phyloP scores from a whole-genome alignment of 2,888 invertebrate species.

The Caenorhabditis zanzibari region DNA sequence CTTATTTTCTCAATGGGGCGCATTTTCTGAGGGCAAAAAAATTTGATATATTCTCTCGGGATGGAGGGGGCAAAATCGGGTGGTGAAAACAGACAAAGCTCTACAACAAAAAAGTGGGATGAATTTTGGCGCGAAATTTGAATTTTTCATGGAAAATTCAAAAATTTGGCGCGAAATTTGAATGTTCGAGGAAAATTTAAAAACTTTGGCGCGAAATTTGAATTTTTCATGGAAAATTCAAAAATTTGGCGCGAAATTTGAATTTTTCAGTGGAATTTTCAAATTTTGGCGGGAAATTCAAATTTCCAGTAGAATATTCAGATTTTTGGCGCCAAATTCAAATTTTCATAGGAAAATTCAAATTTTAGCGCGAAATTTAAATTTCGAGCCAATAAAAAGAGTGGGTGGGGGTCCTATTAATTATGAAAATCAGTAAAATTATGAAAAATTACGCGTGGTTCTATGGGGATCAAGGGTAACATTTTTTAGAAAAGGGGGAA shows the following conservation, averaged over 20 bases:
- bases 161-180: not conserved
- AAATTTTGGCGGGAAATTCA: not conserved
- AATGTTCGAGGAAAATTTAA: no score
- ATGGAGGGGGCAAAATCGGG: no score
- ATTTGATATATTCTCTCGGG: no score
- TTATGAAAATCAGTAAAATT: not conserved
- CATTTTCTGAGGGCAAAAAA: no score
- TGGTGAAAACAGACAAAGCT: no score
- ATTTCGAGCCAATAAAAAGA: no score
- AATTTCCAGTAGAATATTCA: not conserved
- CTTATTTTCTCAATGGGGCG: no score
- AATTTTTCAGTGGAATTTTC: not conserved
- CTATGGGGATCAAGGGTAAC: not conserved
- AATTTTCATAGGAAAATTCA: slow-evolving; percentile 1
- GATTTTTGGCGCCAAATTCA: not conserved
- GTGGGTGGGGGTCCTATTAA: no score
- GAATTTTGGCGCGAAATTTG: not conserved
- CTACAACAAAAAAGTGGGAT: not conserved
- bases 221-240: not conserved
- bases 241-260: not conserved
- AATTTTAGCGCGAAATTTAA: not conserved
- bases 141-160: not conserved
- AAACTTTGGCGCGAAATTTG: not conserved
- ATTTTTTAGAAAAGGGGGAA: no score
- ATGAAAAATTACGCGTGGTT: not conserved